Evolutionary conservation across 2,113 vertebrate genomes (phyloP).

Genomic region (Istiophorus platypterus): DNA sequence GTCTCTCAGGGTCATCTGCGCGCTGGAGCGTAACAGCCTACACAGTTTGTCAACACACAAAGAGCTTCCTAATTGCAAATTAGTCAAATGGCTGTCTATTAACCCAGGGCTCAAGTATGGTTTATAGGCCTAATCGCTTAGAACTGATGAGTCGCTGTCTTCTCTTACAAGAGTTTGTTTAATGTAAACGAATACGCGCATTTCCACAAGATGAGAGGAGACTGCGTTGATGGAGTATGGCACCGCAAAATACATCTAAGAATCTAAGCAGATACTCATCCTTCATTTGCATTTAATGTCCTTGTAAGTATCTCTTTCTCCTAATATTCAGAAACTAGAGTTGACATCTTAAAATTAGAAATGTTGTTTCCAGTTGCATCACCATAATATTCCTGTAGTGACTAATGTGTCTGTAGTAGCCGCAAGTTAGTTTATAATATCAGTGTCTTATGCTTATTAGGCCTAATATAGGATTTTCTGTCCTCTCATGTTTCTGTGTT

Average conservation of each 20-base stretch:
- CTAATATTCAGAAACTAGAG: slow-evolving; percentile 5
- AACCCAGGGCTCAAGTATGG: slow-evolving; percentile 12
- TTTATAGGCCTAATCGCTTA: slow-evolving; percentile 40
- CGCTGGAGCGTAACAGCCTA: slow-evolving; percentile 11
- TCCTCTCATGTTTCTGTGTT: slow-evolving; percentile 25
- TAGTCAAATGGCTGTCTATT: slow-evolving; percentile 43
- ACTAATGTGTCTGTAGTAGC: not conserved
- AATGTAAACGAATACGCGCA: not conserved
- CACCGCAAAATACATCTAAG: not conserved
- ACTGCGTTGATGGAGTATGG: not conserved
- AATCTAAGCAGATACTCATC: not conserved
- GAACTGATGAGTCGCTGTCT: slow-evolving; percentile 26
- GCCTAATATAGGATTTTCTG: slow-evolving; percentile 19
- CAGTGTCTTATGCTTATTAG: slow-evolving; percentile 20
- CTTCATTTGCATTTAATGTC: not conserved
- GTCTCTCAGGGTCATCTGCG: slow-evolving; percentile 52
- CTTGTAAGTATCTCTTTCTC: not conserved
- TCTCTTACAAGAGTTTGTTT: not conserved
- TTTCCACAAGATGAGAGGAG: slow-evolving; percentile 1
- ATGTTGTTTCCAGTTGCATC: slow-evolving; percentile 35
- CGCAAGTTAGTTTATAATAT: slow-evolving; percentile 14
- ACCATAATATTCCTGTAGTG: slow-evolving; percentile 24
- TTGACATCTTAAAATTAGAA: slow-evolving; percentile 23
- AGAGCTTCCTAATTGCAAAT: slow-evolving; percentile 60
- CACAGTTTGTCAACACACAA: slow-evolving; percentile 59